Evolutionary conservation across 1,140 invertebrate genomes (phyloP).

Genomic region (Neodiprion pinetum): DNA sequence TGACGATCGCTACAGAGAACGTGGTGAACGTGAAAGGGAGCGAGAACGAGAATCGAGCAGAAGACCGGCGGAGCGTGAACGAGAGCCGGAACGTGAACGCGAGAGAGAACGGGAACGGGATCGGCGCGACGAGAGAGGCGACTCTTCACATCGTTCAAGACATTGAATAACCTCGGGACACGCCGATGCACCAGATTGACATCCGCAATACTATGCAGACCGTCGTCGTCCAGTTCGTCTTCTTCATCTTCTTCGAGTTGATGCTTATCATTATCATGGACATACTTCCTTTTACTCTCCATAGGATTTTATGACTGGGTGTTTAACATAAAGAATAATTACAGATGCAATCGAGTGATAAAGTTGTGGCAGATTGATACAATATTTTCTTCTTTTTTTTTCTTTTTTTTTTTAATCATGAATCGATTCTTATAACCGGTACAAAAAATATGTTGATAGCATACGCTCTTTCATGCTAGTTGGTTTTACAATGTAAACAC

Average conservation of each 20-base stretch:
- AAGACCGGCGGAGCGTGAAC: slow-evolving; percentile 60
- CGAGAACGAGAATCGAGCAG: slow-evolving; percentile 58
- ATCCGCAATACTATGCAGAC: not conserved
- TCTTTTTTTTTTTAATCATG: not conserved
- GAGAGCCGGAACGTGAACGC: slow-evolving; percentile 71
- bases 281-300: not conserved
- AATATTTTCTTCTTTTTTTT: not conserved
- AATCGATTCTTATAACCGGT: not conserved
- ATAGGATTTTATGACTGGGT: not conserved
- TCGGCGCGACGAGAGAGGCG: slow-evolving; percentile 70
- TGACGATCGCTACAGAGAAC: slow-evolving; percentile 81
- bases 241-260: not conserved
- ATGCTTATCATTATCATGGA: not conserved
- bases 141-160: slow-evolving; percentile 73
- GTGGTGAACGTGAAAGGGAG: slow-evolving; percentile 63
- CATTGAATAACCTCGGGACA: slow-evolving; percentile 61
- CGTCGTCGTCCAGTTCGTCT: not conserved
- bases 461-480: not conserved
- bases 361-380: not conserved
- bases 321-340: not conserved
- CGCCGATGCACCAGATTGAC: not conserved
- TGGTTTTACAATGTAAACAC: slow-evolving; percentile 1
- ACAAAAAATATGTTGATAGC: not conserved
- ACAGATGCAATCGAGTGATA: not conserved
- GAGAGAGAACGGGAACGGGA: slow-evolving; percentile 71